Evolutionary conservation across 2,113 vertebrate species (phyloP).

Genomic region (Dromaius novaehollandiae): DNA sequence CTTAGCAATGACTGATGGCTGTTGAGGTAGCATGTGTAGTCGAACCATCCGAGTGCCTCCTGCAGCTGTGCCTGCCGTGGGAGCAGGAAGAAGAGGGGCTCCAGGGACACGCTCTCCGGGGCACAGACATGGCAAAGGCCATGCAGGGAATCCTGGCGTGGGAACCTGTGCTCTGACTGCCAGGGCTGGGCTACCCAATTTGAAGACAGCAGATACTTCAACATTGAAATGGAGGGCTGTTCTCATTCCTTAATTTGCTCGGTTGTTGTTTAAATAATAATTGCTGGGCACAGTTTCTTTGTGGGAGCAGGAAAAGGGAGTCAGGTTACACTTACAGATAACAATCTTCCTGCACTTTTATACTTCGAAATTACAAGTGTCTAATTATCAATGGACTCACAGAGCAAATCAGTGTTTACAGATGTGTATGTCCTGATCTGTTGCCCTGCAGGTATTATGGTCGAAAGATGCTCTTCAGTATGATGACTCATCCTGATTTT

Average conservation of each 20-base stretch:
- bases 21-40: accelerated
- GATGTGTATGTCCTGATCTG: neutral
- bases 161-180: neutral
- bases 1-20: accelerated
- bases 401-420: neutral
- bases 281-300: neutral
- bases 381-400: accelerated
- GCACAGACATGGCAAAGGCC: neutral
- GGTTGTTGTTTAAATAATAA: neutral
- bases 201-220: neutral
- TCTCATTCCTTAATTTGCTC: neutral
- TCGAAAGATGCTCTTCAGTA: constrained; percentile 87
- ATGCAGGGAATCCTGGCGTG: neutral
- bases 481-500: constrained; percentile 89
- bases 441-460: constrained; percentile 85
- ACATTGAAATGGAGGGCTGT: neutral
- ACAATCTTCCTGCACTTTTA: accelerated
- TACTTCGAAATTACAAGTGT: neutral
- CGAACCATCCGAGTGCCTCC: neutral
- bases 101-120: neutral
- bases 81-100: neutral
- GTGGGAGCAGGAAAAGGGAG: neutral
- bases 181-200: neutral
- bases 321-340: neutral
- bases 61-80: neutral